Evolutionary conservation across 2,113 vertebrate genomes (phyloP).

Genomic region (Crotalus horridus): DNA sequence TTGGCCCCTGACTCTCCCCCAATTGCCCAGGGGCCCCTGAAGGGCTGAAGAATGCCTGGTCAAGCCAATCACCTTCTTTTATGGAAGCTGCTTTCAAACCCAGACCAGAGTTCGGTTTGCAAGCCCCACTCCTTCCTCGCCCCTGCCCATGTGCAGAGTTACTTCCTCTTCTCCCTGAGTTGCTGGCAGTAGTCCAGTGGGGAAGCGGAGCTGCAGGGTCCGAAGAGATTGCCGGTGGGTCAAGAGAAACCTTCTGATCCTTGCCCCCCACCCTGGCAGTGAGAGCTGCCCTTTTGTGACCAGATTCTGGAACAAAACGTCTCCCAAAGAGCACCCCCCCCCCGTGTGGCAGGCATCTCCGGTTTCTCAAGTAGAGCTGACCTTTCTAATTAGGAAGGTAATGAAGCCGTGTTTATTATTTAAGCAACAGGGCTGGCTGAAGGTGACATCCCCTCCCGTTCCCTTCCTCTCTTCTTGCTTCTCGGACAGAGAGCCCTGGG

Average conservation of each 20-base stretch:
- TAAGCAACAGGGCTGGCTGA: not conserved
- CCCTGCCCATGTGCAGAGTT: not conserved
- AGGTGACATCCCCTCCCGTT: not conserved
- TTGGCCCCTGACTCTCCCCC: not conserved
- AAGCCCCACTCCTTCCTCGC: not conserved
- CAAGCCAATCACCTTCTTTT: too few relatives aligned
- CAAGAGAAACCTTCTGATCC: not conserved
- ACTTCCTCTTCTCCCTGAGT: not conserved
- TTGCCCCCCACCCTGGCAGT: not conserved
- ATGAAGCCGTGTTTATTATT: conserved; percentile 25
- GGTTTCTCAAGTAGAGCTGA: conserved; percentile 18
- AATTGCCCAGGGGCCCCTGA: not conserved
- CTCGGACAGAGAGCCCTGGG: not conserved
- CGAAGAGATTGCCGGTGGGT: not conserved
- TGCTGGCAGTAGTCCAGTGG: not conserved
- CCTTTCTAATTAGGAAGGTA: conserved; percentile 29
- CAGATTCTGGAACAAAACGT: conserved; percentile 24
- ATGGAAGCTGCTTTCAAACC: not conserved
- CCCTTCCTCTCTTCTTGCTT: not conserved
- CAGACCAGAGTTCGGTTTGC: not conserved
- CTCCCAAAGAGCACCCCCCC: not conserved
- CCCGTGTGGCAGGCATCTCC: not conserved
- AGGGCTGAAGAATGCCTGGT: not conserved
- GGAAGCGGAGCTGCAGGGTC: not conserved
- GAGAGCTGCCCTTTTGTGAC: not conserved